Conservation (phyloP, 2,113 vertebrate species). For the Sceloporus tristichus region DNA sequence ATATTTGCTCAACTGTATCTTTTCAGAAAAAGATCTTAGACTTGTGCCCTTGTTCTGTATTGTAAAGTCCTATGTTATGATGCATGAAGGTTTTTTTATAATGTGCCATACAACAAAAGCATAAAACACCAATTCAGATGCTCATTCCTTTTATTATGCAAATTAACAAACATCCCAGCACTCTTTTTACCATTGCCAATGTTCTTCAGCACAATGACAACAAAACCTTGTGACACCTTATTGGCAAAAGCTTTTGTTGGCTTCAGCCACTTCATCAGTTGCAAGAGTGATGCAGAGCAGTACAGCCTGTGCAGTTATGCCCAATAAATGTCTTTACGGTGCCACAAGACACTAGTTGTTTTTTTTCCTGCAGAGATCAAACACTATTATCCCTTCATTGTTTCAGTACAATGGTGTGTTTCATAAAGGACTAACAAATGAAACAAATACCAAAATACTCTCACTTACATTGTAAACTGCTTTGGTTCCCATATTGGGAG, state of each 20-base stretch:
- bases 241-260: too few species aligned
- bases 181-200: neutral
- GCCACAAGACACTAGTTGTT: too few species aligned
- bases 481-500: too few species aligned
- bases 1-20: neutral
- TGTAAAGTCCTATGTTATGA: neutral
- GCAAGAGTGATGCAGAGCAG: too few species aligned
- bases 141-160: slow-evolving; percentile 67
- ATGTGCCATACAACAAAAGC: neutral
- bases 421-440: slow-evolving; percentile 48
- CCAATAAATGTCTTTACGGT: too few species aligned
- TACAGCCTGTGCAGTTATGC: too few species aligned
- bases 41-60: neutral
- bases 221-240: neutral
- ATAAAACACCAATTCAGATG: slow-evolving; percentile 34
- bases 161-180: slow-evolving; percentile 56
- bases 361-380: too few species aligned
- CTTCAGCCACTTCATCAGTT: too few species aligned
- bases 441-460: neutral
- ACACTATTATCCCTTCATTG: too few species aligned
- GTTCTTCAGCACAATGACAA: slow-evolving; percentile 34
- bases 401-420: slow-evolving; percentile 42
- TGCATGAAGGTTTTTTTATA: neutral
- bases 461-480: too few species aligned
- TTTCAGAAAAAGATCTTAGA: neutral